A percentile compares a stretch with the other conserved stretches of the same genome.
These are phyloP conservation scores for Drosophila merina DNA, from an alignment of 2,888 invertebrate genomes.

Conservation along the genomic window DNA sequence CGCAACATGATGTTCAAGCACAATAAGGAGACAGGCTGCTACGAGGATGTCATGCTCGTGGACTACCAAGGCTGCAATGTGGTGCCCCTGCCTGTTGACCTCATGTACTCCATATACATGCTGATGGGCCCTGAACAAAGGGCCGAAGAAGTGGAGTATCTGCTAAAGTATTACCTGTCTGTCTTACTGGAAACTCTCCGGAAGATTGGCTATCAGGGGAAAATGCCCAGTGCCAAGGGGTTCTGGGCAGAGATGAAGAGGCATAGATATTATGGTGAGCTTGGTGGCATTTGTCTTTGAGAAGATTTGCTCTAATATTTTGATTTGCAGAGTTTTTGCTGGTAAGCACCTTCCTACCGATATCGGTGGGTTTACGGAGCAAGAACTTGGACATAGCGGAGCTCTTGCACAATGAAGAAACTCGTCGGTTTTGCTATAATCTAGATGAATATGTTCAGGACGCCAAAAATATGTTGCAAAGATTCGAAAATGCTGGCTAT, in stretches of 20 bases:
- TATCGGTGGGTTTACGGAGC: background rate
- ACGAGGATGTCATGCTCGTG: conserved; percentile 66
- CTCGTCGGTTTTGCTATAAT: background rate
- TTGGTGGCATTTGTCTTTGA: conserved; percentile 21
- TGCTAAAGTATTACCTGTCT: conserved; percentile 65
- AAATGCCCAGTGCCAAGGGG: conserved; percentile 51
- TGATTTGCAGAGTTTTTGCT: conserved; percentile 35
- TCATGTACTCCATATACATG: conserved; percentile 64
- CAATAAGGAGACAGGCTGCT: conserved; percentile 23
- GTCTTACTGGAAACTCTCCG: conserved; percentile 55
- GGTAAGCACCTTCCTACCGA: conserved; percentile 35
- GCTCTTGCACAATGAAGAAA: conserved; percentile 1
- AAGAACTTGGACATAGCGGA: conserved; percentile 10
- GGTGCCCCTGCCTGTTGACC: conserved; percentile 60
- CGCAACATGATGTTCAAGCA: conserved; percentile 73
- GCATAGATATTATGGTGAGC: conserved; percentile 55
- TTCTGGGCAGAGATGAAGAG: conserved; percentile 55
- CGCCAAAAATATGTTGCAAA: conserved; percentile 43
- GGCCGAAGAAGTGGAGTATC: conserved; percentile 45
- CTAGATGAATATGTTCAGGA: conserved; percentile 33
- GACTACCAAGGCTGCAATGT: conserved; percentile 69
- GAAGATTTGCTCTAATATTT: background rate
- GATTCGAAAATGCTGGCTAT: conserved; percentile 59
- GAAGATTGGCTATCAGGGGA: conserved; percentile 56
- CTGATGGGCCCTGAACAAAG: conserved; percentile 56